A percentile compares a stretch with the other conserved stretches of the same genome.
Conservation (phyloP, 1,140 invertebrate genomes). For the Penaeus japonicus region DNA sequence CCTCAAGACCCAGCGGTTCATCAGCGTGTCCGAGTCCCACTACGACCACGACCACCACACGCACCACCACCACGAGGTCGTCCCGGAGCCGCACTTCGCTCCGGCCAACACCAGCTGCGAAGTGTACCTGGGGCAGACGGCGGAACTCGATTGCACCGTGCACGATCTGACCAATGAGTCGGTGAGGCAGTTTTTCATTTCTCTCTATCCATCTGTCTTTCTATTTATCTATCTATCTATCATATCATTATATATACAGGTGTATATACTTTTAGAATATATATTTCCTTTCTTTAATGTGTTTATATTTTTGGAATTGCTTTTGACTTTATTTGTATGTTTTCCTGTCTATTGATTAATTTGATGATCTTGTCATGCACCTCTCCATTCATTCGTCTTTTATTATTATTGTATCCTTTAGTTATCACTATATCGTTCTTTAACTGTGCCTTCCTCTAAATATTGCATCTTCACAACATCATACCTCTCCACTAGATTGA, state of each 20-base stretch:
- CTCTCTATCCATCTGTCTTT: too few species aligned
- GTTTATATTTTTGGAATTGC: too few species aligned
- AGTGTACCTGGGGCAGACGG: background rate
- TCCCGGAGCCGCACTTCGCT: slow-evolving; percentile 1
- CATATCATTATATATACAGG: background rate
- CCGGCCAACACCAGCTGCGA: background rate
- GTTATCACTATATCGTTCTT: too few species aligned
- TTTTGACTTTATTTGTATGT: too few species aligned
- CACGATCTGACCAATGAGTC: slow-evolving; percentile 27
- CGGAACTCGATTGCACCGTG: slow-evolving; percentile 11
- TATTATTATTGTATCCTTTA: too few species aligned
- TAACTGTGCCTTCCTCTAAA: too few species aligned
- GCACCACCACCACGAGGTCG: slow-evolving; percentile 24
- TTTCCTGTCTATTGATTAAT: too few species aligned
- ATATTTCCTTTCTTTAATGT: background rate
- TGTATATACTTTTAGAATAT: background rate
- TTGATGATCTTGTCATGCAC: too few species aligned
- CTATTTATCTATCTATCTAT: background rate
- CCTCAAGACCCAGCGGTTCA: background rate
- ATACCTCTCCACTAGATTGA: background rate
- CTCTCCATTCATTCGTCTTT: too few species aligned
- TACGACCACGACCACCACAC: slow-evolving; percentile 38
- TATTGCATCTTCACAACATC: too few species aligned
- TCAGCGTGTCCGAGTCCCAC: slow-evolving; percentile 26
- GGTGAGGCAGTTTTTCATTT: background rate